phyloP scores from a whole-genome alignment of 2,113 vertebrate species.

The Trichomycterus rosablanca region DNA sequence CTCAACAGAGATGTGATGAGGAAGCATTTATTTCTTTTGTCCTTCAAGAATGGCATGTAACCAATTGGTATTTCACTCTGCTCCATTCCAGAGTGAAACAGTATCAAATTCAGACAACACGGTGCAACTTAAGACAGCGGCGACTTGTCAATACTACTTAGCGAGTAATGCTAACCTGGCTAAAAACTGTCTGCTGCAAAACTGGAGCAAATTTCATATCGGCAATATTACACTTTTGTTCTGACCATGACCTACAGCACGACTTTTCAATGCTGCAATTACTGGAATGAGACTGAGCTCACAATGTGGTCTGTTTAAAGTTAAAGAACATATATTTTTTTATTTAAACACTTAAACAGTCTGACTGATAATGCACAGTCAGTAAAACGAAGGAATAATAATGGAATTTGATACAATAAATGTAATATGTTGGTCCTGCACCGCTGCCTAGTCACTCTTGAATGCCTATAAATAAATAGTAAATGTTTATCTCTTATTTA shows the following conservation, averaged over 20 bases:
- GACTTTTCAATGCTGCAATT: constrained; percentile 2
- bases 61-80: constrained; percentile 27
- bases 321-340: too few relatives aligned
- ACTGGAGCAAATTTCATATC: constrained; percentile 20
- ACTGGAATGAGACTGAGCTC: neutral
- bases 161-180: constrained; percentile 26
- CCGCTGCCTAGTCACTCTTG: too few relatives aligned
- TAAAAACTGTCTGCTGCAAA: constrained; percentile 2
- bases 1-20: constrained; percentile 3
- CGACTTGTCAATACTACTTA: constrained; percentile 7
- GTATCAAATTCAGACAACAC: constrained; percentile 32
- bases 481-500: too few relatives aligned
- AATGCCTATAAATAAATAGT: too few relatives aligned
- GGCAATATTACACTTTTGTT: neutral
- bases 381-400: too few relatives aligned
- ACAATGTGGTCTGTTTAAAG: too few relatives aligned
- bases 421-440: too few relatives aligned
- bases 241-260: neutral
- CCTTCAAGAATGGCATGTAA: constrained; percentile 30
- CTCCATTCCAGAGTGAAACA: constrained; percentile 22
- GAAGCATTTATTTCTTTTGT: constrained; percentile 18
- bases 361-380: too few relatives aligned
- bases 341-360: too few relatives aligned
- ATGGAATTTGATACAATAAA: too few relatives aligned
- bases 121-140: constrained; percentile 9